phyloP scores from a whole-genome alignment of 53 echinoderm and acorn worm genomes.

The Luidia sarsii region DNA sequence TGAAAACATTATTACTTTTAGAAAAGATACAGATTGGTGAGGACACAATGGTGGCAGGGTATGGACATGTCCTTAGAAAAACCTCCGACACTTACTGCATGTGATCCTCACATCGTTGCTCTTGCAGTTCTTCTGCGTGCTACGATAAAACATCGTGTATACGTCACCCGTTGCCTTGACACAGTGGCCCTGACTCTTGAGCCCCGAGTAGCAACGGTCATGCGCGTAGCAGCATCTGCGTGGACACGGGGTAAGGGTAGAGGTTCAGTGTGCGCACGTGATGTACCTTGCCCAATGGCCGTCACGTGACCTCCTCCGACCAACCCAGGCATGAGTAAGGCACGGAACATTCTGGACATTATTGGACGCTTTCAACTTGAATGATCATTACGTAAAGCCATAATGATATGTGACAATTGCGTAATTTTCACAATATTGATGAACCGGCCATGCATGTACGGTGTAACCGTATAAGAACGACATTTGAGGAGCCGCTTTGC shows the following conservation, averaged over 20 bases:
- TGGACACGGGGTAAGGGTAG: background rate
- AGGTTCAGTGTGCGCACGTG: background rate
- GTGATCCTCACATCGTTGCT: constrained; percentile 9
- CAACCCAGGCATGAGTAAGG: background rate
- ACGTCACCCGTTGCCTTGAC: constrained; percentile 11
- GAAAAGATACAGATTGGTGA: no score
- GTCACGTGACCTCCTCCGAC: background rate
- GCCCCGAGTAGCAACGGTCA: constrained; percentile 28
- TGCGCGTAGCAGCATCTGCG: constrained; percentile 34
- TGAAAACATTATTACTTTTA: no score
- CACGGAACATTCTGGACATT: no score
- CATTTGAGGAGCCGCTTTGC: no score
- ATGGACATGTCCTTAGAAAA: no score
- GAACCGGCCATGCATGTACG: no score
- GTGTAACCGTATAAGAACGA: no score
- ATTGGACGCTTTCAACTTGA: no score
- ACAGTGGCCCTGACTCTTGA: constrained; percentile 21
- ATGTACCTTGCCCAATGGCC: background rate
- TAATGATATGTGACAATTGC: no score
- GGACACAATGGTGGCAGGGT: no score
- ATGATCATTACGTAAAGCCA: no score
- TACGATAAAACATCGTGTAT: constrained; percentile 41
- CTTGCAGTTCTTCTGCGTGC: background rate
- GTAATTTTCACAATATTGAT: no score
- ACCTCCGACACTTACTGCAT: constrained; percentile 32